Base-by-base conservation (phyloP, 1,140 invertebrate species). In the Reticulitermes speratus region DNA sequence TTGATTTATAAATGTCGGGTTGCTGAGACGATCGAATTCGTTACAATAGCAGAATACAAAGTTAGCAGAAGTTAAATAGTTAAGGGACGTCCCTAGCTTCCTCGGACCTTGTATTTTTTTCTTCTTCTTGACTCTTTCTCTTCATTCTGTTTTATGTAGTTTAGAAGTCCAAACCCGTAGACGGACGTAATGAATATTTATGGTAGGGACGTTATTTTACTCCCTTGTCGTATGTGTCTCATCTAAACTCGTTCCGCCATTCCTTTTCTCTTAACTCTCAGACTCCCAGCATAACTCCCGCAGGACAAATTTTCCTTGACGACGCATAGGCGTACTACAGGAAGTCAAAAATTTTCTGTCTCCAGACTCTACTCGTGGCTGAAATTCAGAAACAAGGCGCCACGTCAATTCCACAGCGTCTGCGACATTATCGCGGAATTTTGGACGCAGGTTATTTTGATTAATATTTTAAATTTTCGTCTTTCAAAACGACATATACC, bases 131-230 rank as follows among this genome's bases (percentile, higher is more conserved):
- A 19, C 52, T 55, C 65, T 30, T n/a, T 75, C 65, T 75, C 65
- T 75, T 75, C 65, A 30, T 75, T 75, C 65, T 75, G 25, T 75
- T 75, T 75, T 75, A 75, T 75, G 65, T 30, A 75, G 65, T 75
- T 75, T 75, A 75, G 65, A 75, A 75, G 65, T 75, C 65, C 65
- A 30, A 75, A 75, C 65, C 65, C 65, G 65, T 75, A 75, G 65
- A 75, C 65, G 65, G 65, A 75, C 65, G 14, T 75, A 75, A 75
- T 75, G 65, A 75, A 75, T 75, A 75, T 75, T 75, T 75, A 75
- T 75, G 65, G 65, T 75, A 1, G 14, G 65, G 65, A 75, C 65
- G 65, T 75, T 75, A 75, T 75, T 75, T 75, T 75, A n/a, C 65
- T 75, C 65, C 25, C 65, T 75, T 75, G n/a, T 30, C 65, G 65